Evolutionary conservation across 2,113 vertebrate genomes (phyloP), one percentile per base, ranked within the genome.

Genomic region (Ctenodactylus gundi): DNA sequence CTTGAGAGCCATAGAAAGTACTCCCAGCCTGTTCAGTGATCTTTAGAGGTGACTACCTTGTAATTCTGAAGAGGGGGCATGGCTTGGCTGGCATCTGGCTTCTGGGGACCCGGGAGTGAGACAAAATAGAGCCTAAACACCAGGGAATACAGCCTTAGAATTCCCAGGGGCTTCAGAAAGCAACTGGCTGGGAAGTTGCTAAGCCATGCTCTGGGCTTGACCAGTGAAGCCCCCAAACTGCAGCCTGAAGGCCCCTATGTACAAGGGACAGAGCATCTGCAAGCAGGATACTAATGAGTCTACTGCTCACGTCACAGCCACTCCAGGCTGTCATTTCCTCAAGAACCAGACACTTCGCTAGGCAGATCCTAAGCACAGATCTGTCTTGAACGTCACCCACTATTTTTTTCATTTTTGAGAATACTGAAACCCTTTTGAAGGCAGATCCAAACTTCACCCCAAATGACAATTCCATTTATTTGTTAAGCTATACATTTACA

Each of bases 361-460:
- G 17, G 23, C 20, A 34, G 6, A 34, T 15, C 1, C 17, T 29
- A 51, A 85, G 39, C 20, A 90, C 0, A 3, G 60, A 49, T n/a
- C 31, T 70, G 62, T 44, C 58, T 27, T 6, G 49, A 88, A 68
- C 21, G 21, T 4, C 49, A 25, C 34, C 46, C 13, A 58, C 46
- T 83, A 44, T 23, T 95, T 91, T 95, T 91, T 88, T 78, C 46
- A 64, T 51, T 75, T 83, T 87, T 44, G 80, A 75, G 57, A 65
- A 76, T 64, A 58, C 25, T 92, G n/a, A 88, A 73, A 75, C 39
- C 44, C 36, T 92, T 93, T 31, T 82, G 6, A 84, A 89, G 31
- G 20, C 25, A 3, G 29, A 29, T 18, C 29, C 31, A 83, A 41
- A 55, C 14, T 34, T 90, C 44, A 92, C 41, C 53, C n/a, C 29